These are phyloP conservation scores for Oceanites oceanicus DNA, from an alignment of 2,113 vertebrate species.

Conservation along the genomic window DNA sequence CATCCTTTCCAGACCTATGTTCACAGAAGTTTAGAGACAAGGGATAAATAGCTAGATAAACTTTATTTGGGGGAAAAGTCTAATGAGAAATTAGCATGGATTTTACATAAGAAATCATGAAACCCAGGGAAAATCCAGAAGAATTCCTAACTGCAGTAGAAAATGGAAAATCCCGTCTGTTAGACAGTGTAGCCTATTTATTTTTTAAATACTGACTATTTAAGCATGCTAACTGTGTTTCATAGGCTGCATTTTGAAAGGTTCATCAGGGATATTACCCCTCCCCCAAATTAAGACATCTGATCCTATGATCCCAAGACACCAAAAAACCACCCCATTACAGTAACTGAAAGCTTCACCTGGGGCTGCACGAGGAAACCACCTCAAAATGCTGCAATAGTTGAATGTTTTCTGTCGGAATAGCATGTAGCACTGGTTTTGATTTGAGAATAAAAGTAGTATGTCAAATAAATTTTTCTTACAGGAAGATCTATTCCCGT, in stretches of 20 bases:
- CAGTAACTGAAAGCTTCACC: not conserved
- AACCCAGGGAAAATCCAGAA: not conserved
- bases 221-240: not conserved
- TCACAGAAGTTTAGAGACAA: not conserved
- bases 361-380: not conserved
- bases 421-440: not conserved
- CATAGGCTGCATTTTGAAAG: not conserved
- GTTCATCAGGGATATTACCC: not conserved
- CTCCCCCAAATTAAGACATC: not conserved
- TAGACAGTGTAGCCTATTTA: not conserved
- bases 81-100: not conserved
- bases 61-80: not conserved
- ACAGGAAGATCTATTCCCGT: not conserved
- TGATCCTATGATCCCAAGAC: not conserved
- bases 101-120: not conserved
- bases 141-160: not conserved
- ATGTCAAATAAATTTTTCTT: not conserved
- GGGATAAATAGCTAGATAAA: not conserved
- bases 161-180: not conserved
- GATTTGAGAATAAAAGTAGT: not conserved
- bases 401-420: not conserved
- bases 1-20: not conserved
- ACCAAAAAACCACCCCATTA: not conserved
- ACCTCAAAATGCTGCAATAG: not conserved
- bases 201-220: not conserved